Evolutionary conservation across 2,888 invertebrate genomes (phyloP).

Genomic region (Eupithecia subumbrata): DNA sequence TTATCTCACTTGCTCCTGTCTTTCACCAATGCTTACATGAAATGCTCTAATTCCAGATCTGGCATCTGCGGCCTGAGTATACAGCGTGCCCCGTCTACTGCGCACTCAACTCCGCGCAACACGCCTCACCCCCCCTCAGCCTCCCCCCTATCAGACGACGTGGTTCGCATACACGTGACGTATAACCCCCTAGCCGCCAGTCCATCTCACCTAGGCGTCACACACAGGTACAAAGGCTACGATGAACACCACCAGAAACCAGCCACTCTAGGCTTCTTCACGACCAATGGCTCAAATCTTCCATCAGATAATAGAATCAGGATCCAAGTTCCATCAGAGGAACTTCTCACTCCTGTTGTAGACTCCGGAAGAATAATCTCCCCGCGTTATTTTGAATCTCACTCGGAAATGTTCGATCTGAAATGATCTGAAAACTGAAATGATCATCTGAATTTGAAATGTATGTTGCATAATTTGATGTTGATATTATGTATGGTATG

Average conservation of each 20-base stretch:
- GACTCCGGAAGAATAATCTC: slow-evolving; percentile 83
- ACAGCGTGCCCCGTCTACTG: slow-evolving; percentile 80
- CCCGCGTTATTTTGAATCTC: slow-evolving; percentile 72
- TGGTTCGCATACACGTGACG: slow-evolving; percentile 91
- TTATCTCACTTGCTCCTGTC: not conserved
- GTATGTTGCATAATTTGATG: slow-evolving; percentile 12
- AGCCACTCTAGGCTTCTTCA: slow-evolving; percentile 73
- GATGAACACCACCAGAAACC: slow-evolving; percentile 74
- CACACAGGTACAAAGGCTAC: slow-evolving; percentile 71
- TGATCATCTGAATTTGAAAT: slow-evolving; percentile 15
- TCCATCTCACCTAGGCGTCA: slow-evolving; percentile 80
- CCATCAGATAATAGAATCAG: slow-evolving; percentile 88
- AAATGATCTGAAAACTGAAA: slow-evolving; percentile 53
- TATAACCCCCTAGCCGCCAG: slow-evolving; percentile 85
- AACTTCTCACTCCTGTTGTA: slow-evolving; percentile 86
- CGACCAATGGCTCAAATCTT: slow-evolving; percentile 82
- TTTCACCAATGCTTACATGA: not conserved
- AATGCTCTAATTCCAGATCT: slow-evolving; percentile 63
- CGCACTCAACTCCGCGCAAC: slow-evolving; percentile 86
- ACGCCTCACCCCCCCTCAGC: slow-evolving; percentile 86
- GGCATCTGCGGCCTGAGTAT: slow-evolving; percentile 81
- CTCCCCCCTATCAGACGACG: slow-evolving; percentile 86
- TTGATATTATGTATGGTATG: slow-evolving; percentile 10
- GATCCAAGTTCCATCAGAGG: slow-evolving; percentile 88
- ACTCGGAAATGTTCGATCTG: slow-evolving; percentile 72